Percentiles rank a stretch among this genome's conserved stretches.
These are phyloP conservation scores for Phrynocephalus guinanensis DNA, from an alignment of 2,797 vertebrate species.

Conservation along the genomic window DNA sequence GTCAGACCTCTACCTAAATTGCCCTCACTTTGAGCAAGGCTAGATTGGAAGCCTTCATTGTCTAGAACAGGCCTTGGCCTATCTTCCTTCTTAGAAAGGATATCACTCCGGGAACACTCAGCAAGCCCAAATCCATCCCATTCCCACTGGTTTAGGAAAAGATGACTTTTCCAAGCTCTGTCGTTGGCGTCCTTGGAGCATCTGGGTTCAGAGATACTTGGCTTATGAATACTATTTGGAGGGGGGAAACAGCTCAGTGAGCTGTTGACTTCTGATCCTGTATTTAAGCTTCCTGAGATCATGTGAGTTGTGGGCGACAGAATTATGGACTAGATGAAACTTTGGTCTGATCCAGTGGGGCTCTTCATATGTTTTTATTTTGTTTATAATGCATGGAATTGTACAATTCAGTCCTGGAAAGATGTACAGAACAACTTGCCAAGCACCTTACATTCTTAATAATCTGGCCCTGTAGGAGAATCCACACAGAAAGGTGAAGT, in stretches of 20 bases:
- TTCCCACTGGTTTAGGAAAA: neutral
- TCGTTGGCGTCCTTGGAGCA: no score
- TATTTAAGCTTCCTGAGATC: neutral
- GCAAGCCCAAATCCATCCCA: no score
- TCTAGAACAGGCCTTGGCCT: no score
- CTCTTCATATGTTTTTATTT: neutral
- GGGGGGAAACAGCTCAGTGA: neutral
- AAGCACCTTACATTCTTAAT: constrained; percentile 2
- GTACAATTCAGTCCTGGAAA: neutral
- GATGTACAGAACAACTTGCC: neutral
- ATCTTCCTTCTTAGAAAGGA: no score
- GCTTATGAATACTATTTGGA: neutral
- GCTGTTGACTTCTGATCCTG: neutral
- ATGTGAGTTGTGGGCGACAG: neutral
- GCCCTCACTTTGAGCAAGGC: no score
- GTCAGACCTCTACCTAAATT: no score
- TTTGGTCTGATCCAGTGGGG: neutral
- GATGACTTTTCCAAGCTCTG: neutral
- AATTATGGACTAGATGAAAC: neutral
- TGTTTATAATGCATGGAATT: neutral
- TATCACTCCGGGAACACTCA: no score
- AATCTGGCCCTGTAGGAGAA: neutral
- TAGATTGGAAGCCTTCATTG: no score
- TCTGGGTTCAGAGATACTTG: neutral
- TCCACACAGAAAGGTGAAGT: neutral